Base-by-base conservation (phyloP, 2,888 invertebrate genomes). In the Abscondita cerata region DNA sequence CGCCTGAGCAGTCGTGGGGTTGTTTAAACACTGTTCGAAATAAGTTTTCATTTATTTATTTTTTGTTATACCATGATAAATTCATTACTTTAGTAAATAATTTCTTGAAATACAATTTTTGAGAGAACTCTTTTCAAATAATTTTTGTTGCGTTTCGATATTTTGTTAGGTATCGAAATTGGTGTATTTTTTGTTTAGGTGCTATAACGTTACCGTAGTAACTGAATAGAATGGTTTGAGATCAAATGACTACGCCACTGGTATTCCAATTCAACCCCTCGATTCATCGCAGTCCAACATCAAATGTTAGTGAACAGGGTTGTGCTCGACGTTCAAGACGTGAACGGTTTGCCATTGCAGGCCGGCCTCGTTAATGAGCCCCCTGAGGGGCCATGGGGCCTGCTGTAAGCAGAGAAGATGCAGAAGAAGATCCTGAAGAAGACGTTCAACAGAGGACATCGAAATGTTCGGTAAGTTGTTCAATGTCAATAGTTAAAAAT, bases 351-450 rank as follows among this genome's bases (percentile, higher is more conserved):
- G 64, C 61, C 52, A 54, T 58, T 60, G 82, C 81, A 81, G 80
- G 81, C 78, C 78, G 79, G 80, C 82, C 81, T 80, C 81, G 78
- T 80, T 80, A 74, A 78, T 81, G 84, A 81, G 82, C 83, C 84
- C 81, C 75, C 74, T 80, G 80, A 79, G 81, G 75, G 79, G 80
- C 77, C 76, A 86, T 86, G 86, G 86, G 85, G 74, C 83, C 84
- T 75, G 82, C 82, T 71, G 84, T 84, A 74, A 82, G 83, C 74
- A 81, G 83, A 65, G 83, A 82, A 53, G 84, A 83, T 65, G 81
- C 76, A 62, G 81, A 83, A 52, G 84, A 83, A 59, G 83, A 84
- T 59, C 83, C 84, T 70, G 84, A 85, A 52, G 83, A 83, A 73
- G 84, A 83, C 68, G 81, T 80, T 56, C 80, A 80, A 60, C 82